Base-by-base conservation (phyloP, 1,140 invertebrate species). In the Penaeus chinensis region DNA sequence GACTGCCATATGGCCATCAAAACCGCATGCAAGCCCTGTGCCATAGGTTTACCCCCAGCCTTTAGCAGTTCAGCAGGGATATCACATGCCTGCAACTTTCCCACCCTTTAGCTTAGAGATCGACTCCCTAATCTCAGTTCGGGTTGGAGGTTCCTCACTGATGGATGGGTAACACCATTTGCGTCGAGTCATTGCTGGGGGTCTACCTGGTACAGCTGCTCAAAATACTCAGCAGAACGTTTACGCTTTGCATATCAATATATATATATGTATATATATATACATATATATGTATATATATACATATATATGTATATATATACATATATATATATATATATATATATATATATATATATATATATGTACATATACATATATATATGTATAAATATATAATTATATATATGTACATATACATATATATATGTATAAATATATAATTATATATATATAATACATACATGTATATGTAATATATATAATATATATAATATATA, bases 241-340 rank as follows among this genome's bases (percentile, higher is more conserved):
- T 20, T n/a, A n/a, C n/a, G 63, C 2, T 32, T 32, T 78, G 27
- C 42, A 47, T 77, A 47, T 77, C 22, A 32, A 54, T 78, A 54
- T 42, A 54, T 78, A 54, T 78, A 54, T 78, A n/a, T 54, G 13
- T 78, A 54, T 78, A 54, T 78, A 54, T 78, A 54, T 78, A 54
- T 42, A 54, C 54, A n/a, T 78, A 54, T 78, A n/a, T 54, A n/a
- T 54, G 2, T 54, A n/a, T 54, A 54, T 78, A 54, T 78, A 54
- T 78, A 54, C 22, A 54, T 78, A 54, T 78, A 54, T 78, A 54
- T 78, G n/a, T 78, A 54, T 42, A 54, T 78, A 54, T 78, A 54
- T 78, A n/a, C 54, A 54, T 78, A 19, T 78, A 54, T 78, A n/a
- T 78, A 54, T 42, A 54, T 78, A 19, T 42, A 54, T 78, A 54